A percentile compares a stretch with the other conserved stretches of the same genome.
Conservation (phyloP, 2,888 invertebrate genomes). For the Melitaea athalia region DNA sequence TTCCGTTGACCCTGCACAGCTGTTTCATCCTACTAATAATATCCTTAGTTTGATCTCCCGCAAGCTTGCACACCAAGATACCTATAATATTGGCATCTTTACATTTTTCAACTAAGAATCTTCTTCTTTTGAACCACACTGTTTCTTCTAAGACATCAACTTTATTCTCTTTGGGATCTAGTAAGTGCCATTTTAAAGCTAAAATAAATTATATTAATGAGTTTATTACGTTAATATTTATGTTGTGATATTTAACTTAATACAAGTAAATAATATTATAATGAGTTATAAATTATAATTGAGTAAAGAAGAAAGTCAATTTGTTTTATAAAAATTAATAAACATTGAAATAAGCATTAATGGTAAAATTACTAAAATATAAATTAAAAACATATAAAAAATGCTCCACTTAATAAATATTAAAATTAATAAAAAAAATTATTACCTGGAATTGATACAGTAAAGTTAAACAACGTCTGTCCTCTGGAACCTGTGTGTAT, state of each 20-base stretch:
- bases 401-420: background rate
- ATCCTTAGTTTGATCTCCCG: constrained; percentile 89
- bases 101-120: constrained; percentile 93
- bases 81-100: constrained; percentile 94
- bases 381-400: too few species aligned
- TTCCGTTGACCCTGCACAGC: constrained; percentile 88
- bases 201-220: constrained; percentile 45
- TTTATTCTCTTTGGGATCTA: constrained; percentile 69
- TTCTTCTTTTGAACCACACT: constrained; percentile 87
- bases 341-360: too few species aligned
- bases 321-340: too few species aligned
- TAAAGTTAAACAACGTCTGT: constrained; percentile 84
- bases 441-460: constrained; percentile 78
- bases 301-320: too few species aligned
- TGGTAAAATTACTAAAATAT: too few species aligned
- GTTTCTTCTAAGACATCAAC: constrained; percentile 70
- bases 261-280: too few species aligned
- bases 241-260: too few species aligned
- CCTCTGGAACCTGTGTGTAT: constrained; percentile 86
- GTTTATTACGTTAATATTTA: too few species aligned
- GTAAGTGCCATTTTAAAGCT: constrained; percentile 82
- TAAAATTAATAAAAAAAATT: background rate
- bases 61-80: constrained; percentile 94
- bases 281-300: too few species aligned
- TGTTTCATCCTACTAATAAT: constrained; percentile 88